Conservation (phyloP, 2,113 vertebrate genomes). For the Onychorhynchus coronatus region DNA sequence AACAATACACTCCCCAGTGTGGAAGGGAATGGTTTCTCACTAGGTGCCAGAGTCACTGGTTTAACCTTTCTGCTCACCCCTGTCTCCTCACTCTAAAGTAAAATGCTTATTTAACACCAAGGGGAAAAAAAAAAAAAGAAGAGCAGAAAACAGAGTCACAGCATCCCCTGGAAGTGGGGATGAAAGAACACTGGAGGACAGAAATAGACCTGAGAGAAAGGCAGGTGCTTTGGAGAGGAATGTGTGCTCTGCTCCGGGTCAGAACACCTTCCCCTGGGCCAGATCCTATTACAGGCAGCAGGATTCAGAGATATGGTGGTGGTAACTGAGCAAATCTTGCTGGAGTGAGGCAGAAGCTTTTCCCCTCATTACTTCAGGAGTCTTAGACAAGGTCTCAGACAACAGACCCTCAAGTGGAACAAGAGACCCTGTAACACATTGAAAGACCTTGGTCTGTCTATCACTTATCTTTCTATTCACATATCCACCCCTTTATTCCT, state of each 20-base stretch:
- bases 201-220: slow-evolving; percentile 12
- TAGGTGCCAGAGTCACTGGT: neutral
- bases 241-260: neutral
- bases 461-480: neutral
- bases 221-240: neutral
- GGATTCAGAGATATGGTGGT: neutral
- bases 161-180: neutral
- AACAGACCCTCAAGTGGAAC: neutral
- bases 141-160: neutral
- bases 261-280: neutral
- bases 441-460: neutral
- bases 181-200: neutral
- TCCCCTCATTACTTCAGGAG: neutral
- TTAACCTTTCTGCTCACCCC: slow-evolving; percentile 1
- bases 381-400: neutral
- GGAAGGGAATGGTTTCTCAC: neutral
- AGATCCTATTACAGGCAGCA: neutral
- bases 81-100: neutral
- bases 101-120: neutral
- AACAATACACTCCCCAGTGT: neutral
- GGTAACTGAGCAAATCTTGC: neutral
- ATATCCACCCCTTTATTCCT: neutral
- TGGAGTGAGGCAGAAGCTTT: neutral
- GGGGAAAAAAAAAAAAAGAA: neutral
- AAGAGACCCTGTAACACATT: neutral